Conservation (phyloP, 2,888 invertebrate genomes). For the Tromatobia lineatoria region DNA sequence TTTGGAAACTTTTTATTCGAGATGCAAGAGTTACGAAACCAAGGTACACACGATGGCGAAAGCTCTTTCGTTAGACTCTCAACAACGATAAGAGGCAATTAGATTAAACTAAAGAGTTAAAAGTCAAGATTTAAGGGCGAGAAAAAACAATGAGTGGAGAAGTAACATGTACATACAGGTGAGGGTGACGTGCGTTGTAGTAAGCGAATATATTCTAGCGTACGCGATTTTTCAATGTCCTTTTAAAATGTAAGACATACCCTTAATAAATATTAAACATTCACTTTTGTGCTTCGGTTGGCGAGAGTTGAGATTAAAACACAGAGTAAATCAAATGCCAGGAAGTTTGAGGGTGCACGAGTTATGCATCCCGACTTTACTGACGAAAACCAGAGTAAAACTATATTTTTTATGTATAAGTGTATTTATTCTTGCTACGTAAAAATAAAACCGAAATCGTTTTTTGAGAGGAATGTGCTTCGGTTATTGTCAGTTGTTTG, state of each 20-base stretch:
- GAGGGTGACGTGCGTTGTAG: slow-evolving; percentile 77
- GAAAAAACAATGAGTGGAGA: slow-evolving; percentile 19
- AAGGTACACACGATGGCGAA: slow-evolving; percentile 39
- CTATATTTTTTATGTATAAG: slow-evolving; percentile 3
- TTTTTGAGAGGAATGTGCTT: background rate
- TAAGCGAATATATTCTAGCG: slow-evolving; percentile 81
- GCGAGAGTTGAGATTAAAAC: slow-evolving; percentile 38
- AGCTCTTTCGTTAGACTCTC: slow-evolving; percentile 79
- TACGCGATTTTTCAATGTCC: slow-evolving; percentile 85
- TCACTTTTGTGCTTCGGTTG: slow-evolving; percentile 82
- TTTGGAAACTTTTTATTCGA: slow-evolving; percentile 38
- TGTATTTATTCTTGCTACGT: slow-evolving; percentile 4
- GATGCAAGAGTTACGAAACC: slow-evolving; percentile 44
- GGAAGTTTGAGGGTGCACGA: slow-evolving; percentile 36
- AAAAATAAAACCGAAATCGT: slow-evolving; percentile 1
- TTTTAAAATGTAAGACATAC: slow-evolving; percentile 83
- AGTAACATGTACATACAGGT: slow-evolving; percentile 68
- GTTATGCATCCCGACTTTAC: slow-evolving; percentile 30
- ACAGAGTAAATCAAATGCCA: slow-evolving; percentile 44
- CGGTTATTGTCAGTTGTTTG: slow-evolving; percentile 23
- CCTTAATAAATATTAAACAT: slow-evolving; percentile 82
- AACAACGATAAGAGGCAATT: slow-evolving; percentile 81
- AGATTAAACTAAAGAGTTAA: slow-evolving; percentile 71
- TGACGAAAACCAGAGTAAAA: slow-evolving; percentile 54
- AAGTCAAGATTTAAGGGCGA: slow-evolving; percentile 53